Evolutionary conservation across 2,113 vertebrate species (phyloP).

Genomic region (Hylia prasina): DNA sequence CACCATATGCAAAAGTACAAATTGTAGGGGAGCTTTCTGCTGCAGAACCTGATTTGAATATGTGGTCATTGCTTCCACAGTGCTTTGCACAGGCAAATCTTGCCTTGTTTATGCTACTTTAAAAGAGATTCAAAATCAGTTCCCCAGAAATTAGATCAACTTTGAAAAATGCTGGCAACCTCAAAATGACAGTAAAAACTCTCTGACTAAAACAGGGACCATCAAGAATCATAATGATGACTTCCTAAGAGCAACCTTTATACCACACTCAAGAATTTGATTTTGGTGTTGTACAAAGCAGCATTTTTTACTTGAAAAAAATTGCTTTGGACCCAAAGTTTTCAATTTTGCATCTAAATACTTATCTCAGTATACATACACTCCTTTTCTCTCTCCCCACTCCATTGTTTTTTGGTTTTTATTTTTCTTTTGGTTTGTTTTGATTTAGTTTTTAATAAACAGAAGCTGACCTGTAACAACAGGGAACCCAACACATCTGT

Average conservation of each 20-base stretch:
- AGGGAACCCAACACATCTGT: constrained; percentile 65
- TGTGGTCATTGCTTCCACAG: neutral
- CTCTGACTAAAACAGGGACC: neutral
- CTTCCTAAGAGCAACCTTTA: neutral
- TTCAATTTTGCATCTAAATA: constrained; percentile 30
- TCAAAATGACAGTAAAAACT: neutral
- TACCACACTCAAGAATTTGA: neutral
- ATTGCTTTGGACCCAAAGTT: neutral
- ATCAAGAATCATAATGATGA: neutral
- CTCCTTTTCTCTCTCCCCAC: neutral
- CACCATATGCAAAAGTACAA: neutral
- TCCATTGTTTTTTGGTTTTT: neutral
- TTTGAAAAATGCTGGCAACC: neutral
- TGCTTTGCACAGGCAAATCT: neutral
- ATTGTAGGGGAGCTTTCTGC: neutral
- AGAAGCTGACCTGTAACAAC: constrained; percentile 64
- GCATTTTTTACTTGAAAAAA: neutral
- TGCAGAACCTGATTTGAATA: neutral
- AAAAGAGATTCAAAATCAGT: neutral
- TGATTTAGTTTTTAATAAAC: constrained; percentile 28
- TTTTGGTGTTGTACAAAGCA: neutral
- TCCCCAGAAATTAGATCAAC: neutral
- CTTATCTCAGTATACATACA: neutral
- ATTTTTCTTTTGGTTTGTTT: constrained; percentile 4
- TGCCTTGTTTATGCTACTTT: neutral